These are phyloP conservation scores for Mastomys coucha DNA, from an alignment of 2,113 vertebrate genomes.

Conservation along the genomic window DNA sequence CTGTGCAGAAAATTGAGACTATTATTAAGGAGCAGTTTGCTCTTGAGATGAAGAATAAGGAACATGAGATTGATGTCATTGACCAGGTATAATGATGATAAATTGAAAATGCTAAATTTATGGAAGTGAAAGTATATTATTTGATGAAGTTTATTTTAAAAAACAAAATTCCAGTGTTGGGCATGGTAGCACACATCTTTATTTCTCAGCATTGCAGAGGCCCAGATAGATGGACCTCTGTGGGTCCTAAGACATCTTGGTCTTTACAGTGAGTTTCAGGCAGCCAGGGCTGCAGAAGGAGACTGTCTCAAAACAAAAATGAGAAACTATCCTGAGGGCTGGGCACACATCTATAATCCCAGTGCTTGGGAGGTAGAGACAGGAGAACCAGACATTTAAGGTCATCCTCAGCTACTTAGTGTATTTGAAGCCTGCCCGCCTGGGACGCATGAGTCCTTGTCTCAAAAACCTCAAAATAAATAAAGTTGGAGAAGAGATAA, in stretches of 20 bases:
- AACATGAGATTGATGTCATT: slow-evolving; percentile 98
- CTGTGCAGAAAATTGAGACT: slow-evolving; percentile 96
- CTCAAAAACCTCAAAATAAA: not conserved
- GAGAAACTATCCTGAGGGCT: not conserved
- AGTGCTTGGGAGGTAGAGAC: not conserved
- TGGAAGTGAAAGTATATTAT: not conserved
- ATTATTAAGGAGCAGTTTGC: slow-evolving; percentile 98
- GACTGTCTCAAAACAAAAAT: not conserved
- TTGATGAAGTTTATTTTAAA: not conserved
- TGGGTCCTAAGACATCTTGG: not conserved
- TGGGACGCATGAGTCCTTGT: not conserved
- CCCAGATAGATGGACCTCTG: not conserved
- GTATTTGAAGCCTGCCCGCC: not conserved
- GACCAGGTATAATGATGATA: slow-evolving; percentile 92
- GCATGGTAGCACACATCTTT: not conserved
- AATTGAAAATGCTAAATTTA: not conserved
- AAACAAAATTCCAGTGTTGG: not conserved
- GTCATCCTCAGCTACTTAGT: not conserved
- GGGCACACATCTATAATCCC: not conserved
- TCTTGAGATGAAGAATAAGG: slow-evolving; percentile 99
- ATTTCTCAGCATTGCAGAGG: not conserved
- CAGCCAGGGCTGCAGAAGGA: not conserved
- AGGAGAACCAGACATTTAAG: not conserved
- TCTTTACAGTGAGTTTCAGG: not conserved
- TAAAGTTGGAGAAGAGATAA: not conserved